Evolutionary conservation across 2,797 vertebrate genomes (phyloP).

Genomic region (Antrozous pallidus): DNA sequence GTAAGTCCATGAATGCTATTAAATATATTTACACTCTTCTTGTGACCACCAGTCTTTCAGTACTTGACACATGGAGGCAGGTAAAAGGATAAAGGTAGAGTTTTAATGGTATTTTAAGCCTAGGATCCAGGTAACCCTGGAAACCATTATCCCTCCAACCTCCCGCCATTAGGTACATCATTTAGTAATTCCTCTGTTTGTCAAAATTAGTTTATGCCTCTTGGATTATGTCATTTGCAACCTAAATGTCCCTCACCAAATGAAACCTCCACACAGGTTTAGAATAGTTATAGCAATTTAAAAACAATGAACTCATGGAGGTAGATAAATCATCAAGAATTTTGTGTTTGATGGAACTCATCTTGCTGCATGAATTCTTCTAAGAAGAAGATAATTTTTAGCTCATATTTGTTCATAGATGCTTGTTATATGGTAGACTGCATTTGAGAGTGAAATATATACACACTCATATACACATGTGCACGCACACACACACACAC

Average conservation of each 20-base stretch:
- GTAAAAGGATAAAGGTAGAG: neutral
- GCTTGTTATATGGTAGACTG: neutral
- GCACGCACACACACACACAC: too few relatives aligned
- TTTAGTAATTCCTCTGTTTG: neutral
- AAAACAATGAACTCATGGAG: neutral
- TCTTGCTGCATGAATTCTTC: neutral
- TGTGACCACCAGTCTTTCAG: neutral
- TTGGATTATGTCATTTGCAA: neutral
- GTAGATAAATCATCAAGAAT: neutral
- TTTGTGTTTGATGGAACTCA: neutral
- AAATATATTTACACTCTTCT: neutral
- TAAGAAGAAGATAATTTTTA: neutral
- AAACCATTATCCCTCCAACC: neutral
- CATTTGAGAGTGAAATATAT: neutral
- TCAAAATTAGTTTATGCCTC: neutral
- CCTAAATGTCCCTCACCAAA: neutral
- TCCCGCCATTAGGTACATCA: neutral
- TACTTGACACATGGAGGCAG: neutral
- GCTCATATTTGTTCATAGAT: neutral
- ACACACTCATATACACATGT: neutral
- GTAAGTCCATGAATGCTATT: neutral
- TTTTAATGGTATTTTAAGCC: neutral
- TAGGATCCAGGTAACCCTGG: neutral
- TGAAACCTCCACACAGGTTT: neutral
- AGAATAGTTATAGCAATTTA: neutral